Base-by-base conservation (phyloP, 1,140 invertebrate genomes). In the Drosophila novamexicana region DNA sequence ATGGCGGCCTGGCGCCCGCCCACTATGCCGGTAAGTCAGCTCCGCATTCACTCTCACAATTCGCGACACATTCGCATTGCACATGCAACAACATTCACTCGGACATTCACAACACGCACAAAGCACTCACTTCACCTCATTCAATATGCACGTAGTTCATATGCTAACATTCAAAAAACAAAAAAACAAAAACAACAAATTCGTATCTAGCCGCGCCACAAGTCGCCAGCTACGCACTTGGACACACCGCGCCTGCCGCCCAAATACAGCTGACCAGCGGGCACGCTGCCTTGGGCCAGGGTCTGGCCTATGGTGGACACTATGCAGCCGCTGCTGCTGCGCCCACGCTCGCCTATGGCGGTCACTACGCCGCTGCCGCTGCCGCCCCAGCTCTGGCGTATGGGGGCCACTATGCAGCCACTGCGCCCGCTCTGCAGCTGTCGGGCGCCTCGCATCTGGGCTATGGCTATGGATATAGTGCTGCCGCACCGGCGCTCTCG, bases 1-100 rank as follows among this genome's bases (percentile, higher is more conserved):
- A 94, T 62, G 93, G 90, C 77, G 67, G 86, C 6, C 63, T 85
- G 52, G 84, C 83, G 9, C 83, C 92, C 39, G 68, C 83, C 7
- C 79, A 89, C 14, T 90, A 85, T 59, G 85, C 86, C 36, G 85
- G 81, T 90, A 42, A 81, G 77, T 67, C 0, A 2, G 9, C 6
- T n/a, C 1, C 6, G 5, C 10, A 59, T 9, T 32, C 39, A 54
- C 53, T 42, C 7, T 45, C 53, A 62, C 69, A 72, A 14, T 44
- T n/a, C 32, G 1, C 6, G 10, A 9, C 12, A 54, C 16, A 70
- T 45, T 44, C 32, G 39, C 44, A 14, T 29, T 29, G 22, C 75
- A 50, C 37, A 37, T 34, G 10, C 10, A 29, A 29, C 22, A 29
- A 52, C n/a, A 37, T 53, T 44, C n/a, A 64, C 45, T 10, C 16